Conservation (phyloP, 1,140 invertebrate species). For the Schlechtendalia chinensis region DNA sequence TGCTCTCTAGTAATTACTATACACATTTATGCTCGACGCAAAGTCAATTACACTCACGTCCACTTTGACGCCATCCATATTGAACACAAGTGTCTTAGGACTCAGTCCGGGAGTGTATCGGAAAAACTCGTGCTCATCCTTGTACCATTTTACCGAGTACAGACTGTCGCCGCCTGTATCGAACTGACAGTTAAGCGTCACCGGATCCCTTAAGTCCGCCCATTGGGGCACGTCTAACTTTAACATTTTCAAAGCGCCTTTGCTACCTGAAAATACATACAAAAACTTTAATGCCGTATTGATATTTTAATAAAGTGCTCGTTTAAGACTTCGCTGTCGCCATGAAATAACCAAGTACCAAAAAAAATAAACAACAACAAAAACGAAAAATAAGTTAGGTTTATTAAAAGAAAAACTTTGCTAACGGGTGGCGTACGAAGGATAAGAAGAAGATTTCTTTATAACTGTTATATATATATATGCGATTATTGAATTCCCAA, state of each 20-base stretch:
- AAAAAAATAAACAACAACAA: too few relatives aligned
- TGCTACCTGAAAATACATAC: constrained; percentile 21
- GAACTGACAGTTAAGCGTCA: constrained; percentile 52
- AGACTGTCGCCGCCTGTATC: constrained; percentile 52
- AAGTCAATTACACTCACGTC: constrained; percentile 52
- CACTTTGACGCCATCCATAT: constrained; percentile 63
- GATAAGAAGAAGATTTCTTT: too few relatives aligned
- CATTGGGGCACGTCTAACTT: constrained; percentile 53
- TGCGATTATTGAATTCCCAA: neutral
- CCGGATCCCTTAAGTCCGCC: constrained; percentile 52
- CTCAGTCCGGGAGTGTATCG: constrained; percentile 63
- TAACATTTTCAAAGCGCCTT: constrained; percentile 51
- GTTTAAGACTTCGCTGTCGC: neutral
- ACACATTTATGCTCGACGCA: too few relatives aligned
- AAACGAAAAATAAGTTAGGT: too few relatives aligned
- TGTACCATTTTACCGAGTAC: constrained; percentile 71
- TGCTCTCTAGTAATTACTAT: too few relatives aligned
- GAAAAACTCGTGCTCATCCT: constrained; percentile 65
- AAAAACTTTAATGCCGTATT: neutral
- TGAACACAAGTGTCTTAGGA: constrained; percentile 64
- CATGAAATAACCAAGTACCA: neutral
- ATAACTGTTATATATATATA: neutral
- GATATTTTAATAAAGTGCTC: neutral
- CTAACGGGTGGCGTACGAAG: too few relatives aligned
- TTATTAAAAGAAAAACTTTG: too few relatives aligned